phyloP scores from a whole-genome alignment of 1,140 invertebrate species.

The Megathymus violae region DNA sequence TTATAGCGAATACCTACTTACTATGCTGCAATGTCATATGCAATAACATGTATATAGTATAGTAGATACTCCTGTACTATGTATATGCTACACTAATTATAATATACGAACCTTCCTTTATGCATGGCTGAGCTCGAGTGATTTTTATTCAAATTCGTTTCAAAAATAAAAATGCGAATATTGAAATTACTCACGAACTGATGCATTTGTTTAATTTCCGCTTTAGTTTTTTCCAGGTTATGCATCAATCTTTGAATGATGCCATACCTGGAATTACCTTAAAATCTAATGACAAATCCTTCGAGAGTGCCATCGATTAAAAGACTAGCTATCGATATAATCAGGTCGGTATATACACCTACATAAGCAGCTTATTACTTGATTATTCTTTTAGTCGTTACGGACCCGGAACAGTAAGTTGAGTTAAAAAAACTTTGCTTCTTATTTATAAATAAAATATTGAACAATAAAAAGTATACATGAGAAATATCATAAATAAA shows the following conservation, averaged over 20 bases:
- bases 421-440: not conserved
- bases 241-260: constrained; percentile 12
- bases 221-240: not conserved
- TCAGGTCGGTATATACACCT: constrained; percentile 7
- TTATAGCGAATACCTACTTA: no score
- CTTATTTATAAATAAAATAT: constrained; percentile 1
- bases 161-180: constrained; percentile 18
- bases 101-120: not conserved
- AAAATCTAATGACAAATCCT: constrained; percentile 11
- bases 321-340: not conserved
- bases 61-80: not conserved
- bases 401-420: not conserved
- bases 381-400: constrained; percentile 7
- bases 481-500: not conserved
- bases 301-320: constrained; percentile 2
- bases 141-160: constrained; percentile 11
- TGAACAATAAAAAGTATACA: not conserved
- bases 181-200: constrained; percentile 17
- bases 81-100: not conserved
- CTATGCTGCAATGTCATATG: no score
- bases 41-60: no score
- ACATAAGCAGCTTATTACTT: not conserved
- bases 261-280: constrained; percentile 3
- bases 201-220: constrained; percentile 10
- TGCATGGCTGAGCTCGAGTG: not conserved